A percentile compares a stretch with the other conserved stretches of the same genome.
Evolutionary conservation across 2,797 vertebrate species (phyloP).

Genomic region (Momotus momota): DNA sequence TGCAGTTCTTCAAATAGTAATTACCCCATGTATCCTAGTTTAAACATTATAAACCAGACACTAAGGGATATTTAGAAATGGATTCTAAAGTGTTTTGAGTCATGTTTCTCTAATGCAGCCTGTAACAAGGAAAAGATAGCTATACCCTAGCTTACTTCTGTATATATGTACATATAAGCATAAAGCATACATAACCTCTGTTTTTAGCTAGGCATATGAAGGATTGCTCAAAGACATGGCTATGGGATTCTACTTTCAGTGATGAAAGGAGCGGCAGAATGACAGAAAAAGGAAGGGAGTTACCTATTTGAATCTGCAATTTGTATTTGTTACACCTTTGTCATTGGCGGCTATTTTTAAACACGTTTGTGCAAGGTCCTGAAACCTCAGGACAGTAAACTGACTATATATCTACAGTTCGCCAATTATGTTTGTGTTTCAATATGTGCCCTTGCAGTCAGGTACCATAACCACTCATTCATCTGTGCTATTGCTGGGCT

Average conservation of each 20-base stretch:
- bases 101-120: background rate
- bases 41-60: constrained; percentile 56
- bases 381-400: background rate
- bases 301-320: background rate
- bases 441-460: background rate
- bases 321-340: background rate
- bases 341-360: background rate
- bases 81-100: constrained; percentile 10
- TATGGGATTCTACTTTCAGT: background rate
- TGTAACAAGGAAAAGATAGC: background rate
- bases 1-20: constrained; percentile 53
- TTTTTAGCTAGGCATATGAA: background rate
- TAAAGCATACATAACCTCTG: background rate
- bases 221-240: background rate
- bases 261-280: background rate
- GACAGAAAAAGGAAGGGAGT: background rate
- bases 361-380: background rate
- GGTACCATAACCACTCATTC: background rate
- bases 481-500: background rate
- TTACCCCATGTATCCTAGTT: constrained; percentile 30
- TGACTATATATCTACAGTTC: background rate
- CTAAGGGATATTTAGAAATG: constrained; percentile 23
- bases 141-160: background rate
- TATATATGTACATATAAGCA: background rate
- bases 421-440: background rate